Evolutionary conservation across 2,797 vertebrate genomes (phyloP).

Genomic region (Enteromius unitaeniatus): DNA sequence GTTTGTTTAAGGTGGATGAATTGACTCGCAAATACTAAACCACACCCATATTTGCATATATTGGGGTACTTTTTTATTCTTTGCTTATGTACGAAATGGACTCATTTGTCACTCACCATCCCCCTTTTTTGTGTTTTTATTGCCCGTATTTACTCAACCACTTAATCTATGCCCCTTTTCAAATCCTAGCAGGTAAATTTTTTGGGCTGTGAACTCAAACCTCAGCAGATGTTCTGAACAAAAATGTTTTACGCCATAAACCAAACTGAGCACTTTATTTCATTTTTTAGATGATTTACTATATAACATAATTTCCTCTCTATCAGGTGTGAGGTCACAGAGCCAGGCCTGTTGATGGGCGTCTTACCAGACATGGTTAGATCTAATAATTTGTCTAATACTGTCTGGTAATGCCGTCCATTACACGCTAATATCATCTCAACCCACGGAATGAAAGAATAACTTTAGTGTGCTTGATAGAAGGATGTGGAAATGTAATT

Average conservation of each 20-base stretch:
- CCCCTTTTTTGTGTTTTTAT: conserved; percentile 54
- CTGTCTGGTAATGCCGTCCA: conserved; percentile 99
- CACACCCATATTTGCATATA: conserved; percentile 78
- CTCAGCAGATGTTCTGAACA: conserved; percentile 13
- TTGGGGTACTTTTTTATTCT: conserved; percentile 63
- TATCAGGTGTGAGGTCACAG: conserved; percentile 14
- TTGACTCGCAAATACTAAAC: conserved; percentile 76
- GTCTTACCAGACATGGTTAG: conserved; percentile 99
- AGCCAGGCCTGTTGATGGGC: conserved; percentile 85
- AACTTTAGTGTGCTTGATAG: conserved; percentile 4
- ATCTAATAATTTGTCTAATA: conserved; percentile 97
- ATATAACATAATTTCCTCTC: not conserved
- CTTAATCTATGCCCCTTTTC: conserved; percentile 53
- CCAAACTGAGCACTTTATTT: not conserved
- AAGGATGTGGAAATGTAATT: conserved; percentile 7
- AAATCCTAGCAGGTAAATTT: conserved; percentile 32
- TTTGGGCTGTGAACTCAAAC: conserved; percentile 8
- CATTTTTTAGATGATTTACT: not conserved
- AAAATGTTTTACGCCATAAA: not conserved
- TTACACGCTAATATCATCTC: conserved; percentile 80
- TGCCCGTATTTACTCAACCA: conserved; percentile 48
- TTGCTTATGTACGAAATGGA: conserved; percentile 60
- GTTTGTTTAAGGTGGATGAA: conserved; percentile 82
- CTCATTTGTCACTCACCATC: conserved; percentile 40
- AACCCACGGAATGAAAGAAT: not conserved